phyloP scores from a whole-genome alignment of 2,888 invertebrate species.

The Strigamia maritima region DNA sequence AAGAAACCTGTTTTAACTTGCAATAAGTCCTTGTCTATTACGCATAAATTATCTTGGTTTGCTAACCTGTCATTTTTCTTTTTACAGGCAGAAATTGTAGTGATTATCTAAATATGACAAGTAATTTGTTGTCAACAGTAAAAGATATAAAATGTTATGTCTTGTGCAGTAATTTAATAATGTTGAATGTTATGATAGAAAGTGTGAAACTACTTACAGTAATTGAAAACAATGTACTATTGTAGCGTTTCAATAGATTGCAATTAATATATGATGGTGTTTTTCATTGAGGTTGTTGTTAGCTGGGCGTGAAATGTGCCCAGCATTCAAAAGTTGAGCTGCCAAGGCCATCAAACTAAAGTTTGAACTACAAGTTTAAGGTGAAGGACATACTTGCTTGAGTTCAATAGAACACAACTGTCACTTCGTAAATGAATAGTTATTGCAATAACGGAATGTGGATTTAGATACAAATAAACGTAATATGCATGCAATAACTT shows the following conservation, averaged over 20 bases:
- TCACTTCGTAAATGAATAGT: neutral
- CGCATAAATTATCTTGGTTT: too few relatives aligned
- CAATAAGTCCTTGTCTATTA: too few relatives aligned
- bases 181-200: too few relatives aligned
- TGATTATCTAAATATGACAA: too few relatives aligned
- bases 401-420: slow-evolving; percentile 25
- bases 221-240: neutral
- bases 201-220: too few relatives aligned
- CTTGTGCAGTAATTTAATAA: too few relatives aligned
- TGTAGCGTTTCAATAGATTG: neutral
- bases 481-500: neutral
- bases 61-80: too few relatives aligned
- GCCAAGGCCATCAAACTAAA: slow-evolving; percentile 28
- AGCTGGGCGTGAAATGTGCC: neutral
- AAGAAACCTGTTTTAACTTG: too few relatives aligned
- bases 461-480: neutral
- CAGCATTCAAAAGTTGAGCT: neutral
- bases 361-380: slow-evolving; percentile 19
- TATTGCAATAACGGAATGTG: neutral
- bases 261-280: neutral
- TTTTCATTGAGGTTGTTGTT: neutral
- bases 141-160: too few relatives aligned
- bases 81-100: too few relatives aligned
- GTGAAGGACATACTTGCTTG: slow-evolving; percentile 19
- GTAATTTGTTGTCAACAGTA: too few relatives aligned